These are phyloP conservation scores for Varroa destructor DNA, from an alignment of 1,140 invertebrate genomes.

Conservation along the genomic window DNA sequence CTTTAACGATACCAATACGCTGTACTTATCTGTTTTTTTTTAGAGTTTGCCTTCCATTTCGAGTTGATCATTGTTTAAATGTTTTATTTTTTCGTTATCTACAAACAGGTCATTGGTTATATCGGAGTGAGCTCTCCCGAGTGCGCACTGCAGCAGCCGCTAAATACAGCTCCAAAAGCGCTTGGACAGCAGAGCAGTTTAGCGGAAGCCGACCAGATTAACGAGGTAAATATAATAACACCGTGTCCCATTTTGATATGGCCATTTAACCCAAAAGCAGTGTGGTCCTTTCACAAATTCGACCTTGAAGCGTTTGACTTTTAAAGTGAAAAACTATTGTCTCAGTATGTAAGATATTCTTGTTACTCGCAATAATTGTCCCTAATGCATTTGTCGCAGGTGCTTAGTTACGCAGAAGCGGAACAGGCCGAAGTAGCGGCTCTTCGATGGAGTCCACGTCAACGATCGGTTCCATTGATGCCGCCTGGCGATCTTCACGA, in stretches of 20 bases:
- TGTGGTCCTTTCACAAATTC: too few relatives aligned
- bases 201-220: slow-evolving; percentile 38
- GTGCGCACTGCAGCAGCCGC: slow-evolving; percentile 34
- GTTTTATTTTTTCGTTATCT: slow-evolving; percentile 29
- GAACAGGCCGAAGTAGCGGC: slow-evolving; percentile 5
- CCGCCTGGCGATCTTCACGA: slow-evolving; percentile 13
- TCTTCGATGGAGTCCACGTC: slow-evolving; percentile 12
- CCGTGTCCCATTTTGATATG: neutral
- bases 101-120: slow-evolving; percentile 18
- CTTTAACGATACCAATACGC: too few relatives aligned
- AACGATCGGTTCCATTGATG: slow-evolving; percentile 12
- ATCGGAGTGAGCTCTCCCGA: slow-evolving; percentile 31
- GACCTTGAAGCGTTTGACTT: too few relatives aligned
- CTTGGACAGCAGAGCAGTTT: slow-evolving; percentile 39
- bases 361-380: too few relatives aligned
- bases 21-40: too few relatives aligned
- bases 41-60: too few relatives aligned
- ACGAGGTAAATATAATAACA: slow-evolving; percentile 27
- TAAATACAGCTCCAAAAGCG: slow-evolving; percentile 39
- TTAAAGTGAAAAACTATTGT: too few relatives aligned
- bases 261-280: too few relatives aligned
- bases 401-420: slow-evolving; percentile 15
- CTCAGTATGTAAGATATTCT: too few relatives aligned
- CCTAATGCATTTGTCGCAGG: neutral
- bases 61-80: neutral